Evolutionary conservation across 2,113 vertebrate genomes (phyloP), one percentile per base, ranked within the genome.

Genomic region (Gavia stellata): DNA sequence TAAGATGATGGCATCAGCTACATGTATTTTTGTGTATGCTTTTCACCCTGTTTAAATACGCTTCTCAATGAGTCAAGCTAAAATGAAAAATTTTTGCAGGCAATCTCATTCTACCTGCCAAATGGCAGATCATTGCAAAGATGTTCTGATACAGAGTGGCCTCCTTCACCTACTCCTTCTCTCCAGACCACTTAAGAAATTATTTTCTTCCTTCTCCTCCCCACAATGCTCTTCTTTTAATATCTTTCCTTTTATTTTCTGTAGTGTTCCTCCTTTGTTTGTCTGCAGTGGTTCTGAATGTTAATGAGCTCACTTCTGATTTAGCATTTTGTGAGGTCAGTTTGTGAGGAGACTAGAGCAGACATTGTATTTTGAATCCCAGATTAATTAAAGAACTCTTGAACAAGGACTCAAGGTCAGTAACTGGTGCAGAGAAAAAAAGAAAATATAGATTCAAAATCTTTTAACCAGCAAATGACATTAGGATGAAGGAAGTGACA

Each of bases 141-240:
- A 91, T 91, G 78, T 82, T 82, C 87, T 89, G 71, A 90, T 75
- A 81, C 19, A 92, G 20, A 71, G 82, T 81, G 79, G 56, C 71
- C 84, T 94, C 34, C 11, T 88, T 96, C 96, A 88, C 89, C 88
- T 94, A 66, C 26, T 12, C 24, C 49, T 94, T 91, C 81, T 75
- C 66, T 74, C 26, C 67, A 80, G 58, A 42, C 70, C 92, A 96
- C 90, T 97, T 96, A 96, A 94, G 95, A 96, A 96, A 97, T 97
- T 94, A 92, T 72, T 78, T 94, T 86, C 40, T 47, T 82, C 65
- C 42, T 66, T 87, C 40, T 89, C 42, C 36, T 91, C 66, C 66
- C 62, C 21, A 86, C 50, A 91, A 59, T 93, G 86, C 14, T 90
- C 72, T 86, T 89, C 82, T 87, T 95, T 96, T 96, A 95, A 81